phyloP scores from a whole-genome alignment of 2,113 vertebrate genomes.

The Ciconia maguari region DNA sequence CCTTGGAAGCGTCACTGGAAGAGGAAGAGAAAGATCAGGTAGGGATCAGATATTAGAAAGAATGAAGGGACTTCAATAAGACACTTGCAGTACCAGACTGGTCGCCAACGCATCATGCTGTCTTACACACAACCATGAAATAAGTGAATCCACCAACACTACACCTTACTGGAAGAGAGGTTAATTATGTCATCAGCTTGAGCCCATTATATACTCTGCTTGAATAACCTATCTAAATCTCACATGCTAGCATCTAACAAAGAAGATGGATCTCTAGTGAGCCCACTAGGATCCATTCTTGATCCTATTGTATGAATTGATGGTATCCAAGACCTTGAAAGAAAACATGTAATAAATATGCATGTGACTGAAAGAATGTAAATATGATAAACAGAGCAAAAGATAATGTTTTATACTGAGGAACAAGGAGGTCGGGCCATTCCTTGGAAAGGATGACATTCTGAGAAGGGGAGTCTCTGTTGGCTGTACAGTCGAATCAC shows the following conservation, averaged over 20 bases:
- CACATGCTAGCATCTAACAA: neutral
- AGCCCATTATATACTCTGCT: neutral
- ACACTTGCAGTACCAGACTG: neutral
- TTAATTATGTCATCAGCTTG: neutral
- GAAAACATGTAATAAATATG: neutral
- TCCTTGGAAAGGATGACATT: neutral
- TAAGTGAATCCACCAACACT: neutral
- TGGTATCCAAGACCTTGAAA: neutral
- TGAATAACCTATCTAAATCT: neutral
- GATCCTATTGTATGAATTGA: neutral
- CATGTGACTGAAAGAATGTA: neutral
- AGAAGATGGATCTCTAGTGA: neutral
- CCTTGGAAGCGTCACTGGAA: slow-evolving; percentile 57
- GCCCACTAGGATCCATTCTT: neutral
- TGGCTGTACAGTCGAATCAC: neutral
- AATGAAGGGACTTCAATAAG: neutral
- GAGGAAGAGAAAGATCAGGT: slow-evolving; percentile 69
- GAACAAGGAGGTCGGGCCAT: neutral
- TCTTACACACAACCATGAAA: neutral
- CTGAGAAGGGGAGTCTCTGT: neutral
- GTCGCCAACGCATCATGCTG: neutral
- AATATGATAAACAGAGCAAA: neutral
- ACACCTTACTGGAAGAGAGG: neutral
- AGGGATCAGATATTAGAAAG: slow-evolving; percentile 48
- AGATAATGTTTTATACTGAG: neutral